Conservation (phyloP, 2,888 invertebrate genomes). For the Byasa hedistus region DNA sequence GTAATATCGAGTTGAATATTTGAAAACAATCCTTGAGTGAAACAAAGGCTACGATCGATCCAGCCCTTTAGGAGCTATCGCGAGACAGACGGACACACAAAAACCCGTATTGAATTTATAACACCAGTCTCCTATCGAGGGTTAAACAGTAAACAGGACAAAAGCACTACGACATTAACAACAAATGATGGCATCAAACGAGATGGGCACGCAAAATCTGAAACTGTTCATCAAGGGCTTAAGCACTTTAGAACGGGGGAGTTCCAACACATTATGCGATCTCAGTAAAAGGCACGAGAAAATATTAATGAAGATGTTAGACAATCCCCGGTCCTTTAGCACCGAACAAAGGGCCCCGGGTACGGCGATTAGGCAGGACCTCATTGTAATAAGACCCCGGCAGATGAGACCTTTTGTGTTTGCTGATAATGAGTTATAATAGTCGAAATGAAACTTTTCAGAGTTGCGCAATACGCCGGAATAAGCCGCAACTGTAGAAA, state of each 20-base stretch:
- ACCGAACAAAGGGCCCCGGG: constrained; percentile 53
- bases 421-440: constrained; percentile 56
- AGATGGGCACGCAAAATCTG: constrained; percentile 33
- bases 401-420: constrained; percentile 65
- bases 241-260: constrained; percentile 36
- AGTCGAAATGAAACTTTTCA: constrained; percentile 53
- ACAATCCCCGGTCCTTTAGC: constrained; percentile 59
- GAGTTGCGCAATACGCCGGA: constrained; percentile 30
- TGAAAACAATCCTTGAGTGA: too few species aligned
- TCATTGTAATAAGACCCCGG: constrained; percentile 43
- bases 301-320: constrained; percentile 70
- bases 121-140: too few species aligned
- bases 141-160: too few species aligned
- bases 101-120: too few species aligned
- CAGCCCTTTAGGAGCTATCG: too few species aligned
- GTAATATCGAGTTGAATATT: too few species aligned
- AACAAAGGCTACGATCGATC: too few species aligned
- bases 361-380: constrained; percentile 45
- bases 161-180: constrained; percentile 12
- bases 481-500: background rate
- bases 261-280: constrained; percentile 35
- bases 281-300: constrained; percentile 39
- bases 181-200: constrained; percentile 27
- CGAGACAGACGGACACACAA: too few species aligned
- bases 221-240: constrained; percentile 37